Evolutionary conservation across 2,113 vertebrate genomes (phyloP).

Genomic region (cattle (Bos taurus)): ARS-UCD2.0 NC_037339.1:69047001-69047500

Average conservation of each 20-base stretch:
- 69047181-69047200: no score
- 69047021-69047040: neutral
- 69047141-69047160: no score
- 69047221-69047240: neutral
- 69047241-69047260: neutral
- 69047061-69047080: neutral
- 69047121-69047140: no score
- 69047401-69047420: neutral
- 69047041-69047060: neutral
- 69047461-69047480: constrained; percentile 18
- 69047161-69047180: no score
- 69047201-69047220: neutral
- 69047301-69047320: neutral
- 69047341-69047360: neutral
- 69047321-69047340: neutral
- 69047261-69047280: neutral
- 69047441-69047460: neutral
- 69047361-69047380: neutral
- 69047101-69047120: no score
- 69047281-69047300: neutral
- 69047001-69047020: neutral
- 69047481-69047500: neutral
- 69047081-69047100: neutral
- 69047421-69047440: neutral
- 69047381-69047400: neutral